Conservation (phyloP, 2,888 invertebrate genomes). For the Drosophila robusta region DNA sequence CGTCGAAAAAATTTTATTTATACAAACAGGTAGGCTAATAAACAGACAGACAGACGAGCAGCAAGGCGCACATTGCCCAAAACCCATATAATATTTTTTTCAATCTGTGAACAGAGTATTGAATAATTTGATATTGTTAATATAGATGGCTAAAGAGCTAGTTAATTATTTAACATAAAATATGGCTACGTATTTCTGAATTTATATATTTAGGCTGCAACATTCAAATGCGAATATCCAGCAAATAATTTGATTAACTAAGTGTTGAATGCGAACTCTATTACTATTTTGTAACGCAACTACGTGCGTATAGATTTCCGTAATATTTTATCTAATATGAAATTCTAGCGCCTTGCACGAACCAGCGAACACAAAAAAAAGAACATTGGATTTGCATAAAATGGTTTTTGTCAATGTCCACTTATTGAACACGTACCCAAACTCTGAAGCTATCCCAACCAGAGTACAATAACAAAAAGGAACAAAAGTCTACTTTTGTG, state of each 20-base stretch:
- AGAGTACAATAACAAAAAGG: conserved; percentile 1
- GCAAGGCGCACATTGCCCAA: no score
- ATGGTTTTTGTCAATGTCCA: not conserved
- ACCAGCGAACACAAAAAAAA: not conserved
- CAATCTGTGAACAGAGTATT: not conserved
- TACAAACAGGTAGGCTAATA: no score
- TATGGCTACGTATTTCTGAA: not conserved
- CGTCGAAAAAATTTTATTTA: no score
- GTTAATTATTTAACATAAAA: not conserved
- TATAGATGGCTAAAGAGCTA: not conserved
- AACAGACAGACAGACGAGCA: no score
- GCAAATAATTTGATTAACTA: no score
- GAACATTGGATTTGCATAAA: not conserved
- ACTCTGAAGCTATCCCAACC: not conserved
- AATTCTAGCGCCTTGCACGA: not conserved
- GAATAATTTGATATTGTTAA: not conserved
- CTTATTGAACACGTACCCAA: not conserved
- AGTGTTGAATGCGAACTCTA: not conserved
- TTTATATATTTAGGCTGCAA: no score
- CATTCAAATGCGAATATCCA: no score
- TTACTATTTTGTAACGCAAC: not conserved
- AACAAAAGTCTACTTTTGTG: not conserved
- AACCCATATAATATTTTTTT: no score
- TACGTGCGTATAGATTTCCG: not conserved
- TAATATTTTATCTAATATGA: not conserved